These are phyloP conservation scores for Diploptera punctata DNA, from an alignment of 2,888 invertebrate genomes.

Conservation along the genomic window DNA sequence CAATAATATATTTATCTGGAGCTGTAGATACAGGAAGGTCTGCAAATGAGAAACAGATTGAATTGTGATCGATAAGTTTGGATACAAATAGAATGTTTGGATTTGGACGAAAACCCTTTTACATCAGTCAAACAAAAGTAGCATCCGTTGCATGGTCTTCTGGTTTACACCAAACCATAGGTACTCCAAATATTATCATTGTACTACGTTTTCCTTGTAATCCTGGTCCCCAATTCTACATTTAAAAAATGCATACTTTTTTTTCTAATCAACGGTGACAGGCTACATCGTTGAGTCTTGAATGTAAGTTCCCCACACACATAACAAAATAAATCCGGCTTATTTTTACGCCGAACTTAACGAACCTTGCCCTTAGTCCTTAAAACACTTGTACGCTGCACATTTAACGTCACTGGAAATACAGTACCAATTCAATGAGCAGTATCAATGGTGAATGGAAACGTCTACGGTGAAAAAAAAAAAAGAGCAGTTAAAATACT, in stretches of 20 bases:
- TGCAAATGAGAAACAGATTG: background rate
- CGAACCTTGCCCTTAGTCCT: background rate
- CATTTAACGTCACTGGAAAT: background rate
- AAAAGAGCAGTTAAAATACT: too few species aligned
- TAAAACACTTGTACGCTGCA: background rate
- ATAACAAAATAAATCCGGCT: background rate
- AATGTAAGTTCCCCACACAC: background rate
- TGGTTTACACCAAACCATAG: background rate
- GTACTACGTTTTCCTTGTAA: background rate
- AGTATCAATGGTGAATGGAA: background rate
- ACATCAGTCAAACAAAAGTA: background rate
- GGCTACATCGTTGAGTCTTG: background rate
- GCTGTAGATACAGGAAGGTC: background rate
- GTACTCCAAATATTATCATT: background rate
- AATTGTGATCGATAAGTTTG: background rate
- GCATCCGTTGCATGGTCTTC: background rate
- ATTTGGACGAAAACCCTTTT: background rate
- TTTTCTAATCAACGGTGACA: background rate
- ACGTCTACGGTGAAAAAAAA: background rate
- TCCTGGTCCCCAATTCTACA: background rate
- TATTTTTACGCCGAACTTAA: background rate
- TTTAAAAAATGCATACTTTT: background rate
- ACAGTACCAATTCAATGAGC: background rate
- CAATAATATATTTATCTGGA: conserved; percentile 11
- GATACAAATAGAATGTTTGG: background rate